Percentiles rank a stretch among this genome's conserved stretches.
Evolutionary conservation across 2,797 vertebrate species (phyloP).

Genomic region (Phrynocephalus guinanensis): DNA sequence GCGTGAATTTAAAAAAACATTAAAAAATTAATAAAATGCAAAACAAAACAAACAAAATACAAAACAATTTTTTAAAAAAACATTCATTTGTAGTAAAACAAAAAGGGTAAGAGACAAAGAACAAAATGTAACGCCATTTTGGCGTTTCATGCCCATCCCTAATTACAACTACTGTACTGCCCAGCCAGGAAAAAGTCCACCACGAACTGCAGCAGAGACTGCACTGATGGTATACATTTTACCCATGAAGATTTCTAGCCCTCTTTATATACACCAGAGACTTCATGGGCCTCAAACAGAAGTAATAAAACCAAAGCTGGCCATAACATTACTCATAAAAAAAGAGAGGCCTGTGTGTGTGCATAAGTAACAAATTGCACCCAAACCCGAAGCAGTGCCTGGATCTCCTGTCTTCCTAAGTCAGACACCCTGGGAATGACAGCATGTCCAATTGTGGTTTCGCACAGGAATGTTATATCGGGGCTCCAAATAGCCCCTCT

Average conservation of each 20-base stretch:
- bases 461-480: slow-evolving; percentile 21
- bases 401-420: neutral
- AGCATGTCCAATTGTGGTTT: slow-evolving; percentile 28
- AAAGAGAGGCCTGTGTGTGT: neutral
- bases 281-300: neutral
- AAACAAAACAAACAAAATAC: too few relatives aligned
- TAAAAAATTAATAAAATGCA: too few relatives aligned
- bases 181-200: neutral
- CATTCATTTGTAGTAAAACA: too few relatives aligned
- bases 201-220: neutral
- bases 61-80: too few relatives aligned
- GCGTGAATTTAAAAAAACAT: too few relatives aligned
- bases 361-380: neutral
- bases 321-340: slow-evolving; percentile 10
- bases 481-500: neutral
- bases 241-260: neutral
- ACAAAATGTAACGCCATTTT: too few relatives aligned
- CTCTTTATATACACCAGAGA: neutral
- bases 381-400: neutral
- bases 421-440: slow-evolving; percentile 28
- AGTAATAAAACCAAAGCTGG: slow-evolving; percentile 15
- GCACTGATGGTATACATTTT: neutral
- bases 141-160: too few relatives aligned
- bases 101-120: too few relatives aligned
- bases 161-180: too few relatives aligned